These are phyloP conservation scores for Enteromius radiatus DNA, from an alignment of 2,797 vertebrate species.

Conservation along the genomic window DNA sequence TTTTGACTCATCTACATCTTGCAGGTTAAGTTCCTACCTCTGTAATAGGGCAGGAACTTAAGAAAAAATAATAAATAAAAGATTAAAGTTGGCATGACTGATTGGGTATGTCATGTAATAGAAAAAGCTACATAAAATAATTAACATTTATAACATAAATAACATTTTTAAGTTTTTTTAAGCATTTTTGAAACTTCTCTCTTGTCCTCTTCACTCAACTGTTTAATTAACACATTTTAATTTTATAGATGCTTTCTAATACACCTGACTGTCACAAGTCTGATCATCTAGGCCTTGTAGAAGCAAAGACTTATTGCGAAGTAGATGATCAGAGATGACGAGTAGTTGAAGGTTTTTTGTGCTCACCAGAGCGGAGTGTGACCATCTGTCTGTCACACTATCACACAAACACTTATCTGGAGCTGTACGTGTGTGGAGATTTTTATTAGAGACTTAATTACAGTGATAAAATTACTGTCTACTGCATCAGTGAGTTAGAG, in stretches of 20 bases:
- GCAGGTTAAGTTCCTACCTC: not conserved
- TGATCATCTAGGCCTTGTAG: not conserved
- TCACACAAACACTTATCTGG: conserved; percentile 34
- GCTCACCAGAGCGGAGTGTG: conserved; percentile 35
- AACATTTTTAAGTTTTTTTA: not conserved
- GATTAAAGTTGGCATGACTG: not conserved
- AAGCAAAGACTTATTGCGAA: not conserved
- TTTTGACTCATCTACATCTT: not conserved
- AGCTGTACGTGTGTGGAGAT: conserved; percentile 28
- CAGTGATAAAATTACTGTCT: conserved; percentile 45
- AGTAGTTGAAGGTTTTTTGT: not conserved
- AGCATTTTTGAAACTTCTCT: not conserved
- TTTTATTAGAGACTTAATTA: conserved; percentile 54
- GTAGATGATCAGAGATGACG: conserved; percentile 10
- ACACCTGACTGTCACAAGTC: not conserved
- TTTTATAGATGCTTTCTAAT: not conserved
- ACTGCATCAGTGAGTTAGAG: conserved; percentile 42
- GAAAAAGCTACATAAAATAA: not conserved
- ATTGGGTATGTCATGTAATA: not conserved
- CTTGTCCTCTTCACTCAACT: not conserved
- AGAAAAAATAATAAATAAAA: too few relatives aligned
- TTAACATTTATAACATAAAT: too few relatives aligned
- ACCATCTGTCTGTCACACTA: conserved; percentile 43
- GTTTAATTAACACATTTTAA: not conserved
- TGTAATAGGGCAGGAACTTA: not conserved